Base-by-base conservation (phyloP, 2,888 invertebrate species). In the Hesperia comma region DNA sequence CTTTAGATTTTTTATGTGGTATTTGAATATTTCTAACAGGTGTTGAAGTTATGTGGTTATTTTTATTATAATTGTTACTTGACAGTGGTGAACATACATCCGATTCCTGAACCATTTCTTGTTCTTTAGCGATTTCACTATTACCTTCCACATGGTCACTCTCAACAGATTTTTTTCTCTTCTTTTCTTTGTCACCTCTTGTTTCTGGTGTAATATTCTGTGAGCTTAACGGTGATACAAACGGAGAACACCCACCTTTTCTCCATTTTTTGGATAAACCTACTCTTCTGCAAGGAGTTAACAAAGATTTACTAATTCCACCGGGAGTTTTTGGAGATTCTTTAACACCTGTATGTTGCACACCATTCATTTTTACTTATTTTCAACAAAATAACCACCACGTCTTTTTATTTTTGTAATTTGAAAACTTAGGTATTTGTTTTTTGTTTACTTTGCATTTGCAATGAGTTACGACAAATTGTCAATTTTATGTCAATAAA, bases 201-300 rank as follows among this genome's bases (percentile, higher is more conserved):
- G 70, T 88, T 88, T 51, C 78, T 83, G 21, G 75, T 70, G 19
- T 76, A 46, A 43, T 55, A 40, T 60, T 68, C 2, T 15, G 33
- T 73, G 80, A 64, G 10, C 72, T 63, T 61, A 89, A 61, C 33
- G 92, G 92, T n/a, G 92, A 90, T 61, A 88, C 76, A 71, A 92
- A 91, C 1, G 91, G 91, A 7, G 90, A 89, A 40, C 81, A 71
- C 0, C 86, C 84, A 68, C 76, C 79, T 74, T 85, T 88, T 70
- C 76, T 86, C 86, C 88, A 90, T 68, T 87, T 90, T 17, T 93
- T 86, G 2, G 93, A 93, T 37, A 94, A 81, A 10, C 94, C 94
- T 41, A 94, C 79, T 76, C 93, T 84, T 77, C 94, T 82, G 72
- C 93, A 93, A 19, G 94, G 93, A 56, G 94, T 94, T 51, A 94